These are phyloP conservation scores for Bergia puertoricense DNA, from an alignment of 92 coral and sea anemone genomes.

Conservation along the genomic window DNA sequence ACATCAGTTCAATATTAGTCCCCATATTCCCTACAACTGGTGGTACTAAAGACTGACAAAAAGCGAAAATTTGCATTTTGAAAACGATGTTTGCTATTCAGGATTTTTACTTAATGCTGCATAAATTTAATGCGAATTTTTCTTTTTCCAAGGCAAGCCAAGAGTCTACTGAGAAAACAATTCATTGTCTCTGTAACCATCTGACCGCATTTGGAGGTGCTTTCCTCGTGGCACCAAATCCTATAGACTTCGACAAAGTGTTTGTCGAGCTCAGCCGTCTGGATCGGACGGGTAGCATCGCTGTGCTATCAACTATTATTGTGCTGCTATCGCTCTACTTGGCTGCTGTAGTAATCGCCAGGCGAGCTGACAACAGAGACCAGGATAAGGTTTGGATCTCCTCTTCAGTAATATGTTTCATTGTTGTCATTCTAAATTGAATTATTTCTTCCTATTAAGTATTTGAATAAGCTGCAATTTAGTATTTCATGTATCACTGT, in stretches of 20 bases:
- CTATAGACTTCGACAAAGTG: conserved; percentile 77
- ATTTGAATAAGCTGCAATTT: too few species aligned
- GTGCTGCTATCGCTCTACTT: conserved; percentile 58
- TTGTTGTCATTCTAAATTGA: not conserved
- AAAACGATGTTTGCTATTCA: too few species aligned
- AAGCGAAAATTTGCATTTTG: too few species aligned
- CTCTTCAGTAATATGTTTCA: not conserved
- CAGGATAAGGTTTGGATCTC: conserved; percentile 57
- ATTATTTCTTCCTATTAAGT: not conserved
- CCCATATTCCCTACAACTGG: not conserved
- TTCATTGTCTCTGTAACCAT: conserved; percentile 79
- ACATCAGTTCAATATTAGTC: too few species aligned
- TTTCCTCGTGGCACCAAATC: conserved; percentile 72
- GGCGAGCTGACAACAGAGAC: conserved; percentile 70
- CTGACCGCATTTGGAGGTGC: conserved; percentile 85
- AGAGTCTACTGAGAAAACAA: conserved; percentile 40
- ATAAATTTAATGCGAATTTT: too few species aligned
- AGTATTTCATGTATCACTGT: too few species aligned
- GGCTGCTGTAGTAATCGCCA: conserved; percentile 61
- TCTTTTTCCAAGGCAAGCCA: conserved; percentile 65
- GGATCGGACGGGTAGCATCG: conserved; percentile 67
- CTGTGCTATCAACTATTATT: conserved; percentile 62
- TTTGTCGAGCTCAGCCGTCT: conserved; percentile 55
- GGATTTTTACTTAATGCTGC: too few species aligned
- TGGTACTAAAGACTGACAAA: too few species aligned